A percentile compares a stretch with the other conserved stretches of the same genome.
These are phyloP conservation scores for Arrhopalites spinosus DNA, from an alignment of 2,888 invertebrate species.

Conservation along the genomic window DNA sequence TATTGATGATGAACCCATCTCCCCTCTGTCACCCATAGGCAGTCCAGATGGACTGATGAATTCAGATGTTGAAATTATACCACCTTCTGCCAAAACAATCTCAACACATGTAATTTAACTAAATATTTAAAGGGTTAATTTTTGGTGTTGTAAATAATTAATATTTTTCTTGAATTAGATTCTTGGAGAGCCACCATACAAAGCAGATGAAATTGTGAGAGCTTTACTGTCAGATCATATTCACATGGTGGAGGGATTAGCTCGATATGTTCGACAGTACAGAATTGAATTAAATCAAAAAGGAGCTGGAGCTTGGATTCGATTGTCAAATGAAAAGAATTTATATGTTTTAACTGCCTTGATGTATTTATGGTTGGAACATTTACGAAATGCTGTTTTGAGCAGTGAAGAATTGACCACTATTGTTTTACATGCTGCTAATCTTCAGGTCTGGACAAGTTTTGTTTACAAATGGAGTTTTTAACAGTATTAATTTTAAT, in stretches of 20 bases:
- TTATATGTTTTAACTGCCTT: constrained; percentile 68
- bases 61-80: constrained; percentile 58
- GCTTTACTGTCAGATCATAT: constrained; percentile 67
- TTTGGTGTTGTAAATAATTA: background rate
- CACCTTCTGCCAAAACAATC: constrained; percentile 57
- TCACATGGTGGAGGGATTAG: constrained; percentile 64
- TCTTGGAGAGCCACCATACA: constrained; percentile 43
- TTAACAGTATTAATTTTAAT: no score
- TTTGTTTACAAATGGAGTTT: no score
- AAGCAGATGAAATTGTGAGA: constrained; percentile 60
- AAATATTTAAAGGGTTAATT: background rate
- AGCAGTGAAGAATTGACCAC: constrained; percentile 70
- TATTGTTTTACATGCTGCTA: constrained; percentile 67
- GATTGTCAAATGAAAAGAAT: constrained; percentile 69
- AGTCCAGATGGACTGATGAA: constrained; percentile 54
- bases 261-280: constrained; percentile 58
- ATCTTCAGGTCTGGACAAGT: constrained; percentile 64
- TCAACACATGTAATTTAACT: no score
- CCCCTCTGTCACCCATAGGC: constrained; percentile 47
- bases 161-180: constrained; percentile 5
- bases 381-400: constrained; percentile 71
- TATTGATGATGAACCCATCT: constrained; percentile 55
- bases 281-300: constrained; percentile 71
- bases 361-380: constrained; percentile 78
- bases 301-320: constrained; percentile 67